Base-by-base conservation (phyloP, 2,888 invertebrate species). In the Agonopterix heracliana region DNA sequence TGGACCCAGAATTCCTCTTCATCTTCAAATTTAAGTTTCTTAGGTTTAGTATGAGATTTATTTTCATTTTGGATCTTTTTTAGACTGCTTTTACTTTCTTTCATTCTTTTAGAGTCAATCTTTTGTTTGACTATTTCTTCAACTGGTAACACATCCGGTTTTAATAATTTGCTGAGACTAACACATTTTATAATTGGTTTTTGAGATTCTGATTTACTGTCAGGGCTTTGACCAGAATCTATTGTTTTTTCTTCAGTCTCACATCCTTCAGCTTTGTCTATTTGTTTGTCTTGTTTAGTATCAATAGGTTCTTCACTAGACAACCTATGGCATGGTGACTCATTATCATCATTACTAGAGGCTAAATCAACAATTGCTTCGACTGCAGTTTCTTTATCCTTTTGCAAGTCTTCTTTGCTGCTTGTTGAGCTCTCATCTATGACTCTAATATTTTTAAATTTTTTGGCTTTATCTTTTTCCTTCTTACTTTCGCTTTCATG, bases 131-230 rank as follows among this genome's bases (percentile, higher is more conserved):
- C 34, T 11, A 17, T 47, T 35, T 46, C 9, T 13, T 17, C n/a
- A 46, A 41, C 52, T 51, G 59, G 10, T 48, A 65, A 13, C n/a
- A 71, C 34, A 57, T 78, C 67, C 42, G 81, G 77, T 62, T 78
- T 84, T 1, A 86, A 63, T 56, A 88, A 64, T 61, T 82, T 84
- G 44, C 54, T 74, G 26, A 87, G 64, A 60, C 71, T 82, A 9
- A 88, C 81, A 79, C 85, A 85, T 64, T 86, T 85, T 45, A 88
- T 76, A 2, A 78, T 34, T 7, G 81, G 75, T 55, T 68, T 79
- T 26, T 51, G 44, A 46, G 50, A 34, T 8, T 56, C 50, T 42
- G 42, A 36, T 12, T 54, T 54, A 40, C 50, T 53, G 11, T 49
- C 50, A 41, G 13, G 36, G 38, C 35, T 48, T 46, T 9, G 26